Evolutionary conservation across 2,113 vertebrate genomes (phyloP).

Genomic region (Elephas maximus): DNA sequence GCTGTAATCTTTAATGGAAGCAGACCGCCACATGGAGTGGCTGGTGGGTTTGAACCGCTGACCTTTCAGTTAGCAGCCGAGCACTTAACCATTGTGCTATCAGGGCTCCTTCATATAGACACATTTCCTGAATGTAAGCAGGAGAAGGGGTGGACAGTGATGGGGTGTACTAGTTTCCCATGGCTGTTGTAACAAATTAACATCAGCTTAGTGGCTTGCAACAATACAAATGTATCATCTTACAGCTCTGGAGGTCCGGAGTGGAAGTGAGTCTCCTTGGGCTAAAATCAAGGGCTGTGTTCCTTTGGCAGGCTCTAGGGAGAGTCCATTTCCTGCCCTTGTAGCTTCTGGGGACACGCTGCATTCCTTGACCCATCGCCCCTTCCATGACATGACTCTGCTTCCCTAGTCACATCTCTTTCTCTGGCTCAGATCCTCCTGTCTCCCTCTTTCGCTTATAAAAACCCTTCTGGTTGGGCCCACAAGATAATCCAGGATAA

Average conservation of each 20-base stretch:
- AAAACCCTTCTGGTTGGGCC: background rate
- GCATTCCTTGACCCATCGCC: accelerated
- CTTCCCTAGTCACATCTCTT: accelerated
- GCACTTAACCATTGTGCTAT: background rate
- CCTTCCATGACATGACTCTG: background rate
- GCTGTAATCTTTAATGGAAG: background rate
- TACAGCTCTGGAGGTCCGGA: background rate
- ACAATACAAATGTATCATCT: background rate
- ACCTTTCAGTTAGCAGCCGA: too few species aligned
- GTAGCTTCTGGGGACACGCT: background rate
- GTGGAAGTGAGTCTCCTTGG: background rate
- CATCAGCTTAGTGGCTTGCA: background rate
- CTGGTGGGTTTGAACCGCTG: background rate
- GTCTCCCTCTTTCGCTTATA: background rate
- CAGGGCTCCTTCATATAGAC: background rate
- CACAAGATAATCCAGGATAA: background rate
- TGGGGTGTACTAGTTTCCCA: background rate
- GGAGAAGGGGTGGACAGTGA: too few species aligned
- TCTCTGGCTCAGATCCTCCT: background rate
- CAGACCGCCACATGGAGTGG: background rate
- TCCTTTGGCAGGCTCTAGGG: background rate
- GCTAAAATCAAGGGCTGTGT: background rate
- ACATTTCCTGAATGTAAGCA: background rate
- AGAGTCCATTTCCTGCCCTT: accelerated
- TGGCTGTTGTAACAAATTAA: background rate